phyloP scores from a whole-genome alignment of 2,797 vertebrate genomes.

The Enteromius paludinosus region DNA sequence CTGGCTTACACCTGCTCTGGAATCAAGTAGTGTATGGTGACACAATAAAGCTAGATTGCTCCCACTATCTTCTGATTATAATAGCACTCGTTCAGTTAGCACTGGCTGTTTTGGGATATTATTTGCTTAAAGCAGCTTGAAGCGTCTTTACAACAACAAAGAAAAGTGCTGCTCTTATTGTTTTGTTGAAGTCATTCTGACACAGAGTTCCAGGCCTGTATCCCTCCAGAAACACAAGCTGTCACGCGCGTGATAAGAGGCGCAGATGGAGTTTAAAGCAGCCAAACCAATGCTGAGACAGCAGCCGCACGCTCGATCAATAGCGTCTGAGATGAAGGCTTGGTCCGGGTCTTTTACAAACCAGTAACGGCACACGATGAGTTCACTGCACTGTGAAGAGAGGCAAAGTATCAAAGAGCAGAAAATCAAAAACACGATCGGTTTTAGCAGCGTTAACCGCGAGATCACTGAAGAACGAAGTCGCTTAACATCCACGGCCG shows the following conservation, averaged over 20 bases:
- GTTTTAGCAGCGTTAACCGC: background rate
- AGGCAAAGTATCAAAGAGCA: background rate
- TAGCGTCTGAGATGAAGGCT: conserved; percentile 1
- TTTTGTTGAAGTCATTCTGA: background rate
- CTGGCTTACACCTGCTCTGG: background rate
- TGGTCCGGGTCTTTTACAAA: conserved; percentile 4
- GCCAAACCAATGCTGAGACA: background rate
- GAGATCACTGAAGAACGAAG: background rate
- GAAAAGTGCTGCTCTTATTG: background rate
- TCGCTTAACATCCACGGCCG: background rate
- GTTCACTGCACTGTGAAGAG: background rate
- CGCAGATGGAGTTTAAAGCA: background rate
- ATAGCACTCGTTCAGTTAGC: no score
- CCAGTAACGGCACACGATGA: background rate
- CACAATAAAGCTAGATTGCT: background rate
- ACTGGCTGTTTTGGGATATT: background rate
- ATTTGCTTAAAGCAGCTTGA: background rate
- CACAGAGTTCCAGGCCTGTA: background rate
- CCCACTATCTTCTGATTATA: background rate
- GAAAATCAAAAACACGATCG: background rate
- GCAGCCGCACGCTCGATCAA: background rate
- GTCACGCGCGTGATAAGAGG: conserved; percentile 3
- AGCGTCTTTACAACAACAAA: background rate
- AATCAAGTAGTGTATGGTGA: background rate
- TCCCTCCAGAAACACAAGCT: conserved; percentile 15